These are phyloP conservation scores for Macaria notata DNA, from an alignment of 2,888 invertebrate species.

Conservation along the genomic window DNA sequence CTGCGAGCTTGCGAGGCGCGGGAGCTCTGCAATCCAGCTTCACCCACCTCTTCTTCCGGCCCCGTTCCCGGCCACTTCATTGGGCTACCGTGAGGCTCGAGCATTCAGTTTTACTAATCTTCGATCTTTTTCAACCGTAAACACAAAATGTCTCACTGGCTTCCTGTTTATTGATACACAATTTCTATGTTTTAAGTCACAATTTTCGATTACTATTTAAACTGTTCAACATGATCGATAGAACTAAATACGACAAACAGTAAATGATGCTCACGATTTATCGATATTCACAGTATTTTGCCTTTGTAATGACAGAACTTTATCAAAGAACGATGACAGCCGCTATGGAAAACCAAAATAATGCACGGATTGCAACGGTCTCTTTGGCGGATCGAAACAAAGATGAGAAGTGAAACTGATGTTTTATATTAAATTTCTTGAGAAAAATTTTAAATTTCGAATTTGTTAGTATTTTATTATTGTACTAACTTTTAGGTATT, in stretches of 20 bases:
- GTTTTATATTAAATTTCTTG: constrained; percentile 42
- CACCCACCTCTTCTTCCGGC: constrained; percentile 84
- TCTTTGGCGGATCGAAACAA: constrained; percentile 81
- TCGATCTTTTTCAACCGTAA: constrained; percentile 61
- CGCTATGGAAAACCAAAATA: constrained; percentile 77
- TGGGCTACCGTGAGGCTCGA: constrained; percentile 83
- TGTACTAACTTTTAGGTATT: constrained; percentile 70
- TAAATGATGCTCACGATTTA: constrained; percentile 53
- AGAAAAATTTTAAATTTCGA: constrained; percentile 50
- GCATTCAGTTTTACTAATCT: constrained; percentile 78
- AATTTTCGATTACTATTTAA: constrained; percentile 46
- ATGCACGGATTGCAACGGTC: constrained; percentile 79
- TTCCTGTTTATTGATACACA: constrained; percentile 49
- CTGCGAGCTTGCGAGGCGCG: constrained; percentile 86
- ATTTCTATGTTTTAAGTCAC: constrained; percentile 46
- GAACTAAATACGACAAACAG: constrained; percentile 45
- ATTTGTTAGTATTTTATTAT: constrained; percentile 59
- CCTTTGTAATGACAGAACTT: constrained; percentile 72
- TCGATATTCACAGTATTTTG: constrained; percentile 59
- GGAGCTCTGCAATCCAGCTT: constrained; percentile 81
- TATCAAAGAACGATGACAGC: constrained; percentile 76
- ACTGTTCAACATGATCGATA: constrained; percentile 63
- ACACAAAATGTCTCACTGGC: constrained; percentile 60
- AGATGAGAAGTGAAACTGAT: constrained; percentile 65
- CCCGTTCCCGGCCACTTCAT: constrained; percentile 91